Base-by-base conservation (phyloP, 1,140 invertebrate genomes). In the Euura lappo region DNA sequence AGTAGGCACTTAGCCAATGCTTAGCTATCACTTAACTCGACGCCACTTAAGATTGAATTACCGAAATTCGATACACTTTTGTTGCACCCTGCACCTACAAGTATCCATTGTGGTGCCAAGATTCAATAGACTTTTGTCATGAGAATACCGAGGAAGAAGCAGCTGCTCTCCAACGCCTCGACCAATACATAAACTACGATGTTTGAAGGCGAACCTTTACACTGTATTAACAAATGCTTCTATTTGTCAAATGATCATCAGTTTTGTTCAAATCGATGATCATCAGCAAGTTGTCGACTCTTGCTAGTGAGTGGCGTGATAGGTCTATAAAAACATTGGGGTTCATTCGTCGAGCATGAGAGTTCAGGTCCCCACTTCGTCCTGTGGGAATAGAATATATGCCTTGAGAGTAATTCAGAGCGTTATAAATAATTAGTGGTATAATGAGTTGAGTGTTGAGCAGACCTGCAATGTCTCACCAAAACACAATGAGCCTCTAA, bases 361-460 rank as follows among this genome's bases (percentile, higher is more conserved):
- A 28, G 28, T 28, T 28, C 28, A 28, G 28, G 28, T 28, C 28
- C 28, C 72, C 68, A 72, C 73, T 72, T 28, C 70, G 46, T 46
- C 70, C 74, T 79, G 80, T 81, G 80, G 80, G 83, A 84, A 84
- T 80, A 81, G 78, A 79, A 80, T 83, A 81, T 81, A 60, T n/a
- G 51, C 13, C 10, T 60, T 8, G 10, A 11, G 3, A 84, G 84
- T 83, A 83, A 83, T 81, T 75, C 75, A 78, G 74, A 80, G 80
- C 83, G 84, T 84, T 85, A 78, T 83, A 80, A 87, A 87, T 88
- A 88, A 88, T 88, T 88, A 88, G 86, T 86, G 80, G 79, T 86
- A 88, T 87, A 87, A 88, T 88, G 86, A 87, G 84, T 80, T 83
- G 82, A 88, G 87, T 87, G 86, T 85, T 79, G 83, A 79, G 81